Conservation (phyloP, 2,113 vertebrate species). For the Trichomycterus rosablanca region DNA sequence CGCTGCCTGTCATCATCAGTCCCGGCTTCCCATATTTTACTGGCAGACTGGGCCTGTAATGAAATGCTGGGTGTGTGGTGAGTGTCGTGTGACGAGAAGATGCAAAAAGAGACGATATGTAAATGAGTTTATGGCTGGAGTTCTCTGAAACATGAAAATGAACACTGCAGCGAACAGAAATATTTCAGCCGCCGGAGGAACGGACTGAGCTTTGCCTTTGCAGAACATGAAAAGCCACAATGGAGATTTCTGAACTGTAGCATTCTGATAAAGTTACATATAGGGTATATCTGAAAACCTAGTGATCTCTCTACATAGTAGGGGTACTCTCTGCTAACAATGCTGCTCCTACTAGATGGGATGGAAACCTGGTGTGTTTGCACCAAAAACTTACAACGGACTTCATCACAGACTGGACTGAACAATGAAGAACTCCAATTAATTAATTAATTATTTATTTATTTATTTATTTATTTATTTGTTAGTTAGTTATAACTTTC, state of each 20-base stretch:
- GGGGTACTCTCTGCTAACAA: too few species aligned
- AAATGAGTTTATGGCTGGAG: constrained; percentile 39
- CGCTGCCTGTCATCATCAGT: constrained; percentile 46
- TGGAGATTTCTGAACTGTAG: too few species aligned
- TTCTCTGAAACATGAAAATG: too few species aligned
- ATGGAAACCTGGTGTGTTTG: constrained; percentile 21
- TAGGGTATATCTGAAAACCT: too few species aligned
- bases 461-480: too few species aligned
- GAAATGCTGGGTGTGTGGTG: constrained; percentile 38
- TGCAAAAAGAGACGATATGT: constrained; percentile 38
- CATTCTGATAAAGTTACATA: too few species aligned
- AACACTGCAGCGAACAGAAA: not conserved
- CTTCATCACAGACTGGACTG: too few species aligned
- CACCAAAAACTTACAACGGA: too few species aligned
- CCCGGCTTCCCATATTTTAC: constrained; percentile 41
- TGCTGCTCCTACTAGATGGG: not conserved
- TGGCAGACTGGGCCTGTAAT: constrained; percentile 39
- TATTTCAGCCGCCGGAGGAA: not conserved
- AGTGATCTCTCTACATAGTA: too few species aligned
- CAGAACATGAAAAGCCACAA: constrained; percentile 13
- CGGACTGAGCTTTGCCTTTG: constrained; percentile 3
- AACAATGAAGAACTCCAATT: too few species aligned
- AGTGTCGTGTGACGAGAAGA: constrained; percentile 31
- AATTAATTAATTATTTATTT: too few species aligned
- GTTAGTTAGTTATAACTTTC: too few species aligned